Evolutionary conservation across 2,888 invertebrate species (phyloP).

Genomic region (Phanerotoma sp.): DNA sequence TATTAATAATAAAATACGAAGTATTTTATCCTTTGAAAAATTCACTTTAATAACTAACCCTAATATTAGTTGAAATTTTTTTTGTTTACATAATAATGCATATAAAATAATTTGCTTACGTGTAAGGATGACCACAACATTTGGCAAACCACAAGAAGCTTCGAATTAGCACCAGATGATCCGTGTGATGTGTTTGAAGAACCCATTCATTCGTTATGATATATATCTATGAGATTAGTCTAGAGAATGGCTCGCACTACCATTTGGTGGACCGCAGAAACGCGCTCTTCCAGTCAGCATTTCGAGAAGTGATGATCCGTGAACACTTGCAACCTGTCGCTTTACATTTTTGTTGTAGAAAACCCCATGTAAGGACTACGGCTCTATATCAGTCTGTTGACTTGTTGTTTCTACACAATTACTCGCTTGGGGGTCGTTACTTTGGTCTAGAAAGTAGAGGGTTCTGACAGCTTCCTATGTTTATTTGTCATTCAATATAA

Average conservation of each 20-base stretch:
- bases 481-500: conserved; percentile 26
- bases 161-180: background rate
- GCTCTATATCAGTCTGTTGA: no score
- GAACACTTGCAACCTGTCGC: conserved; percentile 26
- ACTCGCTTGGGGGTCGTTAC: conserved; percentile 44
- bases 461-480: conserved; percentile 20
- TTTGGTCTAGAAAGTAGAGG: conserved; percentile 4
- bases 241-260: conserved; percentile 14
- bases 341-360: no score
- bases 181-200: conserved; percentile 1
- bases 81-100: background rate
- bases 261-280: conserved; percentile 33
- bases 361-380: no score
- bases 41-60: no score
- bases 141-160: conserved; percentile 14
- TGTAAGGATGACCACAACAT: background rate
- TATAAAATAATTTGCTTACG: background rate
- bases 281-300: conserved; percentile 6
- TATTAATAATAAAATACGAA: no score
- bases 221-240: conserved; percentile 1
- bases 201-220: background rate
- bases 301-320: conserved; percentile 39
- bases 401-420: conserved; percentile 43
- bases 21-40: no score
- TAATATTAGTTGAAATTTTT: no score